Base-by-base conservation (phyloP, 2,113 vertebrate species). In the Circaetus cinerascens region DNA sequence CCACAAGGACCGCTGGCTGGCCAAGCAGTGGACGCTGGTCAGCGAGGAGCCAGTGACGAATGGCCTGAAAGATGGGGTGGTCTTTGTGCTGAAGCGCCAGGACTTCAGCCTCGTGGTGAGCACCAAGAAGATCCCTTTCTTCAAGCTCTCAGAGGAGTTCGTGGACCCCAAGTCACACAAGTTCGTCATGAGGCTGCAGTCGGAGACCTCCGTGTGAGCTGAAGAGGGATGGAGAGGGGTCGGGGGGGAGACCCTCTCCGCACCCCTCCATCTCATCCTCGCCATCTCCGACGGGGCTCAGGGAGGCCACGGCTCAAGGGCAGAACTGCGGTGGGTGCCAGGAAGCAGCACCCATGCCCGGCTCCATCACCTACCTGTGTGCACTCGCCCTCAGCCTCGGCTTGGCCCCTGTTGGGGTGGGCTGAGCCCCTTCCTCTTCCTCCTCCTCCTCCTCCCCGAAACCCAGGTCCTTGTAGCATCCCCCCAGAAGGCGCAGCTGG, bases 141-240 rank as follows among this genome's bases (percentile, higher is more conserved):
- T 99, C 94, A 98, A 99, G 62, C 98, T 99, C 59, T 98, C 99
- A 0, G 99, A 99, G 98, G 99, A 99, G 88, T 99, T 99, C 21
- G 98, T 99, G 93, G 99, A 99, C 98, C 99, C 99, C 66, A 99
- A 99, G 96, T 99, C 99, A 8, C 99, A 99, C 98, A 99, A 99
- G 97, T 99, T 99, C 25, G 98, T 99, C 89, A 99, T 99, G 99
- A 98, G 99, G 98, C 98, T 99, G 96, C 99, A 99, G 98, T 99
- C 99, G 0, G 99, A 99, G 98, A 99, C 99, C 40, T 99, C 99
- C 0, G 99, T 99, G 96, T 99, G 98, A 98, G 81, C 40, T 12
- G 50, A 4, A n/a, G 67, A 81, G 4, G 71, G 74, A 4, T 15
- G 76, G 56, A 25, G 76, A 73, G 68, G 79, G 66, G 57, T 13